Evolutionary conservation across 2,113 vertebrate species (phyloP).

Genomic region (Paramormyrops kingsleyae): DNA sequence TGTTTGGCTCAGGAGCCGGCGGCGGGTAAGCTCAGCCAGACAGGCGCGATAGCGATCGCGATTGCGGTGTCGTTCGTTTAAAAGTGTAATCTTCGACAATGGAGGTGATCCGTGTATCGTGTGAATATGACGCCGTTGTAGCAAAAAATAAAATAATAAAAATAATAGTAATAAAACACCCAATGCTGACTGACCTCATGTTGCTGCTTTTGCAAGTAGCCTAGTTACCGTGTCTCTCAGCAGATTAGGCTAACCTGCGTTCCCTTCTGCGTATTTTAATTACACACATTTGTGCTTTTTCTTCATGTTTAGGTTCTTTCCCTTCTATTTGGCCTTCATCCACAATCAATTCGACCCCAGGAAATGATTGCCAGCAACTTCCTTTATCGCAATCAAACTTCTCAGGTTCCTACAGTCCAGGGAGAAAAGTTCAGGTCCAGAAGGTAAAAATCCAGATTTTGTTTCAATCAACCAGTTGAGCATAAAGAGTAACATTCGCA

Average conservation of each 20-base stretch:
- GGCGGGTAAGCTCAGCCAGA: neutral
- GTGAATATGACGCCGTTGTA: neutral
- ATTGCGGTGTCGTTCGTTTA: neutral
- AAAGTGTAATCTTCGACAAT: constrained; percentile 11
- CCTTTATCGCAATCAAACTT: neutral
- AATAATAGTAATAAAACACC: neutral
- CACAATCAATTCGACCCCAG: neutral
- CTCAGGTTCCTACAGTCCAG: neutral
- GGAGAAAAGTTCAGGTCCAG: neutral
- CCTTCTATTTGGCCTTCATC: neutral
- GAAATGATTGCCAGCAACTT: neutral
- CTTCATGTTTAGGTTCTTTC: neutral
- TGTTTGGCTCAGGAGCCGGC: neutral
- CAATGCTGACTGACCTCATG: neutral
- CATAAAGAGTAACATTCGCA: neutral
- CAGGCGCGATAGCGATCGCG: neutral
- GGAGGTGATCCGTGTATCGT: neutral
- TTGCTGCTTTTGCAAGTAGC: neutral
- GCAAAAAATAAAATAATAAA: neutral
- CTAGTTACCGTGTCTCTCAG: neutral
- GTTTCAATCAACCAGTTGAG: neutral
- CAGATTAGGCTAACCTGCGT: neutral
- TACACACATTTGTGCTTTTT: neutral
- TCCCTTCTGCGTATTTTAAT: neutral
- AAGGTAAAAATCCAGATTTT: neutral